Percentiles rank a stretch among this genome's conserved stretches.
Conservation (phyloP, 2,888 invertebrate species). For the Noctua janthina region DNA sequence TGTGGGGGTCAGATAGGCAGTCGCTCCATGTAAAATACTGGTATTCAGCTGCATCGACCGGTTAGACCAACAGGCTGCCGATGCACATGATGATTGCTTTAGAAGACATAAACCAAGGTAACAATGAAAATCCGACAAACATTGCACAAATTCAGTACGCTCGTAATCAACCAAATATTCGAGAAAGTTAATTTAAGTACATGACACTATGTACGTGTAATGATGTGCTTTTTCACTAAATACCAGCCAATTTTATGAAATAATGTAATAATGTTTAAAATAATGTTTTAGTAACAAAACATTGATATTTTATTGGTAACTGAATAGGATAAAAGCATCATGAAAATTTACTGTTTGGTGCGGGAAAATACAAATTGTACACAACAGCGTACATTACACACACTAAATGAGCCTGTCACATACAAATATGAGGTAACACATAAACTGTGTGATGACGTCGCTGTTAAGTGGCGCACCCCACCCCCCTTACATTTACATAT, state of each 20-base stretch:
- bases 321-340: not conserved
- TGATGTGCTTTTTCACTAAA: not conserved
- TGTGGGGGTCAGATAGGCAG: no score
- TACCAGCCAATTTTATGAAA: not conserved
- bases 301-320: not conserved
- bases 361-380: not conserved
- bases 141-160: no score
- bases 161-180: no score
- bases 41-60: no score
- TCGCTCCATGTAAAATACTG: no score
- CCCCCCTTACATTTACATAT: constrained; percentile 32
- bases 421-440: constrained; percentile 19
- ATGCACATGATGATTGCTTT: not conserved
- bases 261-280: no score
- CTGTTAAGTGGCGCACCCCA: constrained; percentile 19
- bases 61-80: no score
- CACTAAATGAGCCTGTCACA: constrained; percentile 4
- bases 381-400: not conserved
- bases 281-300: not conserved
- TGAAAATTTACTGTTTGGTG: no score
- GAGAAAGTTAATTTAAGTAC: no score
- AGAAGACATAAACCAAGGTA: not conserved
- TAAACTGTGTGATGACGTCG: constrained; percentile 23
- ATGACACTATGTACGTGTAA: no score
- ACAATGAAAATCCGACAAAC: not conserved